phyloP scores from a whole-genome alignment of 2,797 vertebrate genomes.

The Schizopygopsis malacanthus region DNA sequence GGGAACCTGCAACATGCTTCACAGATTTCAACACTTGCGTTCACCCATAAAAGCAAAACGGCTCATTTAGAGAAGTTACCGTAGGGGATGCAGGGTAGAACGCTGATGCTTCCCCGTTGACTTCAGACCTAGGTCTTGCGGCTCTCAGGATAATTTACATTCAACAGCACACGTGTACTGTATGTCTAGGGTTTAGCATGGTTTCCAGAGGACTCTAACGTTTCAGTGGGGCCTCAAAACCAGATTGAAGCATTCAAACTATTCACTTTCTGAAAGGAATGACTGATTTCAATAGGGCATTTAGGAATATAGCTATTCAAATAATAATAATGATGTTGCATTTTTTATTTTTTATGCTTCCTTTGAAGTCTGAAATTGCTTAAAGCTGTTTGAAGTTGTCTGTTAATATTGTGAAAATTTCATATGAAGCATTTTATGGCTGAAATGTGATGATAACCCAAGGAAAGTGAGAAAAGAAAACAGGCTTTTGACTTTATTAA shows the following conservation, averaged over 20 bases:
- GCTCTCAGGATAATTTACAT: slow-evolving; percentile 64
- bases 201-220: slow-evolving; percentile 56
- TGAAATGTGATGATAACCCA: slow-evolving; percentile 26
- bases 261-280: slow-evolving; percentile 43
- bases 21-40: slow-evolving; percentile 76
- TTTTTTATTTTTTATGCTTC: slow-evolving; percentile 24
- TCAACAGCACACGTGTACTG: slow-evolving; percentile 66
- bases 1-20: slow-evolving; percentile 68
- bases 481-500: slow-evolving; percentile 1
- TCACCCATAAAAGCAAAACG: slow-evolving; percentile 69
- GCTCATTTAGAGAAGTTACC: slow-evolving; percentile 70
- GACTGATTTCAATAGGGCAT: slow-evolving; percentile 20
- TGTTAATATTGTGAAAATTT: slow-evolving; percentile 20
- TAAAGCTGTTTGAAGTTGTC: slow-evolving; percentile 31
- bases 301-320: slow-evolving; percentile 30
- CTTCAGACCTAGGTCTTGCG: slow-evolving; percentile 58
- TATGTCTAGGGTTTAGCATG: slow-evolving; percentile 59
- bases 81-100: slow-evolving; percentile 64
- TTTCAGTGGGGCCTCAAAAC: slow-evolving; percentile 60
- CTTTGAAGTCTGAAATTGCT: slow-evolving; percentile 18
- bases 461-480: slow-evolving; percentile 26
- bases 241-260: slow-evolving; percentile 48
- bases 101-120: slow-evolving; percentile 61
- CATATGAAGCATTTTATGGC: slow-evolving; percentile 31
- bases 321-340: background rate